Conservation (phyloP, 2,797 vertebrate genomes). For the Melanotaenia trifasciata region DNA sequence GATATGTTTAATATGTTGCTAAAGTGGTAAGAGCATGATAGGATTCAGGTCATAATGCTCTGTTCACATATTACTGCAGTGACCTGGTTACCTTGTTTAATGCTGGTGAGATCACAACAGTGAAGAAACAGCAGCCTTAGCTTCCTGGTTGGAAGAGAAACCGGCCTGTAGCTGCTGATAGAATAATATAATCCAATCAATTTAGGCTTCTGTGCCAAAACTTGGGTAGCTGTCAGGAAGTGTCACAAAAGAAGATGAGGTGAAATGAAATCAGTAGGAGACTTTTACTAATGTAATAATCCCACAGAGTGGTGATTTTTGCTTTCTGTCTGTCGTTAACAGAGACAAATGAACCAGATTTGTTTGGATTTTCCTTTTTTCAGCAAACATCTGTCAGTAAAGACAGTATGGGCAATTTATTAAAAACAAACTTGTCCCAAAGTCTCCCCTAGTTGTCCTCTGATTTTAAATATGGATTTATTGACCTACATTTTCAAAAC, state of each 20-base stretch:
- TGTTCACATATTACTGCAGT: conserved; percentile 1
- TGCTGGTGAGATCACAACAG: background rate
- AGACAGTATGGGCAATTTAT: background rate
- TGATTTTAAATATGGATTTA: background rate
- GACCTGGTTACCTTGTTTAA: conserved; percentile 8
- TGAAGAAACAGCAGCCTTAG: background rate
- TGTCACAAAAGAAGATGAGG: fast-evolving
- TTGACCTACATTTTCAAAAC: background rate
- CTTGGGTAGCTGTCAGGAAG: background rate
- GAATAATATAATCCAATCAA: background rate
- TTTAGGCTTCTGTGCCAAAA: background rate
- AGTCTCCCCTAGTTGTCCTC: background rate
- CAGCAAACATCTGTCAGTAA: background rate
- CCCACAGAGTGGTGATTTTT: background rate
- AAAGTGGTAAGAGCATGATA: conserved; percentile 16
- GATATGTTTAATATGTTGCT: conserved; percentile 23
- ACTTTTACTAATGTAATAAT: background rate
- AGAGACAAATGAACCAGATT: background rate
- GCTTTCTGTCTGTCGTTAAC: background rate
- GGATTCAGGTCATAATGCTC: conserved; percentile 5
- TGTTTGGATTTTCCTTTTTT: background rate
- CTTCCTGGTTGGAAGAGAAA: conserved; percentile 3
- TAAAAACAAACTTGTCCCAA: background rate
- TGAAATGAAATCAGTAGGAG: background rate
- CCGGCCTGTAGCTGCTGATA: background rate